Conservation (phyloP, 2,797 vertebrate species). For the Premnoplex brunnescens region DNA sequence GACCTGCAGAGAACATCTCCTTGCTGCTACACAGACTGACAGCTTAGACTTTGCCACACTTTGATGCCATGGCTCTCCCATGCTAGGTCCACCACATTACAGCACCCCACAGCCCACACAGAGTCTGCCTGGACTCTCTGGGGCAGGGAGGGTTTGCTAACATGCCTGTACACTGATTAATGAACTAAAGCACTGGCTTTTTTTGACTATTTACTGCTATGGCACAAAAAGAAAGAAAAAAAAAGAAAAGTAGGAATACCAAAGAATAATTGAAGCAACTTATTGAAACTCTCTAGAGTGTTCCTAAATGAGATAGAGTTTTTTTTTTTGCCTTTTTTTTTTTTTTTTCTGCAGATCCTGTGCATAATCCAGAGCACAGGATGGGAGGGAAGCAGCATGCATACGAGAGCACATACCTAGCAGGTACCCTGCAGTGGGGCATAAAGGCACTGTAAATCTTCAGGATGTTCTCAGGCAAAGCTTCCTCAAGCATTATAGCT, state of each 20-base stretch:
- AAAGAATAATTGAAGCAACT: background rate
- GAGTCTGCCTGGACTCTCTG: background rate
- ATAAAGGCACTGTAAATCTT: background rate
- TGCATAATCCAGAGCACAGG: background rate
- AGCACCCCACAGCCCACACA: background rate
- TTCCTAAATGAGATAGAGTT: background rate
- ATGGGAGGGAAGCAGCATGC: background rate
- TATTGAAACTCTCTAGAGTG: background rate
- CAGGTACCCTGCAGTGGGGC: background rate
- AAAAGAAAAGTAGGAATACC: background rate
- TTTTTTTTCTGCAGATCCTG: background rate
- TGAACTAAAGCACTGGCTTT: background rate
- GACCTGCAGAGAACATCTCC: background rate
- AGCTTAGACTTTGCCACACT: background rate
- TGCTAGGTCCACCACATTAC: accelerated
- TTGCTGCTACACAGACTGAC: background rate
- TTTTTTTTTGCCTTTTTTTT: too few relatives aligned
- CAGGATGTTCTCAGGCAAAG: background rate
- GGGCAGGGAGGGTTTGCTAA: background rate
- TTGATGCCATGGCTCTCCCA: accelerated
- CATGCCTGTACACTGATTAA: background rate
- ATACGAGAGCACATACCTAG: background rate
- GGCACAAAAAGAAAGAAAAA: background rate
- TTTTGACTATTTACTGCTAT: background rate
- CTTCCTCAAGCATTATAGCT: background rate